These are phyloP conservation scores for Sciurus vulgaris DNA, from an alignment of 2,797 vertebrate genomes.

Conservation along the genomic window DNA sequence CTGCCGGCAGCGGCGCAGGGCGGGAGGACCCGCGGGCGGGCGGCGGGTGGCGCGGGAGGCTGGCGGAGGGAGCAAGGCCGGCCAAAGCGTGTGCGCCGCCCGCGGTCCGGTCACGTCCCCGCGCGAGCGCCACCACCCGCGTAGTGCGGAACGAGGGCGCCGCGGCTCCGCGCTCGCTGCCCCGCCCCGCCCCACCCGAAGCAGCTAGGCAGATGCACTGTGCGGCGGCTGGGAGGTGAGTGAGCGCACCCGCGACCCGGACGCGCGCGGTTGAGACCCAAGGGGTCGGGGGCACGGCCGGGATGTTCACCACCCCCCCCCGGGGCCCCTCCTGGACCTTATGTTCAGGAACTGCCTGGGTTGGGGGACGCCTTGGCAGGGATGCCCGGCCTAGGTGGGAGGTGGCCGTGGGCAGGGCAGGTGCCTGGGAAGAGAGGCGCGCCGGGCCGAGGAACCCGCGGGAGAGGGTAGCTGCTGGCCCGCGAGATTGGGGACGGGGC, in stretches of 20 bases:
- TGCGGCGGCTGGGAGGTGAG: conserved; percentile 76
- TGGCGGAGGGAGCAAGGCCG: conserved; percentile 58
- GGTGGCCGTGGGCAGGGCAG: conserved; percentile 19
- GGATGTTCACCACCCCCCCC: conserved; percentile 44
- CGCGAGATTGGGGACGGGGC: neutral
- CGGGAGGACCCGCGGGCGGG: conserved; percentile 76
- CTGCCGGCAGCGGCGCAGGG: conserved; percentile 77
- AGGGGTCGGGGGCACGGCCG: conserved; percentile 36
- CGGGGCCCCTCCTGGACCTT: conserved; percentile 52
- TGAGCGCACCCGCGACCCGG: conserved; percentile 25
- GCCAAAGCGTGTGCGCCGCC: conserved; percentile 75
- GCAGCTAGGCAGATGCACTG: conserved; percentile 68
- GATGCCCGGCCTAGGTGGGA: conserved; percentile 44
- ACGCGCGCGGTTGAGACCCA: neutral
- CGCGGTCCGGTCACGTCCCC: conserved; percentile 82
- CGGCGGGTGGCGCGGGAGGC: conserved; percentile 67
- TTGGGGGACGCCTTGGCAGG: neutral
- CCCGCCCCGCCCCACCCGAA: conserved; percentile 51
- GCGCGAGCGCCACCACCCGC: conserved; percentile 76
- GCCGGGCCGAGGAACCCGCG: neutral
- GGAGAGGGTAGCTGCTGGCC: neutral
- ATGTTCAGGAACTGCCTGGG: conserved; percentile 31
- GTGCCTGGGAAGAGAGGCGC: conserved; percentile 27
- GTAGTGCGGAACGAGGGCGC: conserved; percentile 66
- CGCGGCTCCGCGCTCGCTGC: conserved; percentile 46